Conservation (phyloP, 2,888 invertebrate species). For the Tryphoninae sp. region DNA sequence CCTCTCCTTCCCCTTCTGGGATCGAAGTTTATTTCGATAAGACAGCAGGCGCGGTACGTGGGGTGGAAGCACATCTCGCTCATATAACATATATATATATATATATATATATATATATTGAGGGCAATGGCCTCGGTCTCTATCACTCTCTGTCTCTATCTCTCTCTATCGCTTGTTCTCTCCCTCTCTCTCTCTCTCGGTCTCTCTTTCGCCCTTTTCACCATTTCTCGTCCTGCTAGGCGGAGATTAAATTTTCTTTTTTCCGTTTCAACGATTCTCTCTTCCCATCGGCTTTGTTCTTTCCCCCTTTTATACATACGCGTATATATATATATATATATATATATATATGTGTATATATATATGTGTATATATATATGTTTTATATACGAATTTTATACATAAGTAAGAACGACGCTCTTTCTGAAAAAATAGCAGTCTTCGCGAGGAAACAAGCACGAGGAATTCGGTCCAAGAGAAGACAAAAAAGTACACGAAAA, state of each 20-base stretch:
- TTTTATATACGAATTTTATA: conserved; percentile 41
- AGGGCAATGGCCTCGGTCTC: conserved; percentile 54
- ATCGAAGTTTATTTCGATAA: conserved; percentile 74
- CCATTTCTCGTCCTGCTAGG: conserved; percentile 59
- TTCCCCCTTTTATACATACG: conserved; percentile 20
- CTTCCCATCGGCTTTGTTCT: conserved; percentile 55
- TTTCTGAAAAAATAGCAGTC: conserved; percentile 56
- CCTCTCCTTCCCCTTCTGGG: conserved; percentile 63
- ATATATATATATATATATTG: conserved; percentile 18
- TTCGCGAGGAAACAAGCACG: conserved; percentile 15
- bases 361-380: conserved; percentile 16
- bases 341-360: background rate
- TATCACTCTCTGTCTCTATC: background rate
- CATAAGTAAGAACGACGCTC: conserved; percentile 25
- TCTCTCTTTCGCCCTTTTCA: conserved; percentile 31
- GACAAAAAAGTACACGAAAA: background rate
- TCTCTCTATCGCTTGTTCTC: conserved; percentile 40
- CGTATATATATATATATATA: background rate
- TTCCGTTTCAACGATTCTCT: conserved; percentile 69
- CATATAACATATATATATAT: background rate
- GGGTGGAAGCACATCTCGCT: conserved; percentile 59
- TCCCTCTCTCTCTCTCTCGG: conserved; percentile 22
- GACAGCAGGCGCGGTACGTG: conserved; percentile 59
- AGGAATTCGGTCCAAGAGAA: conserved; percentile 13
- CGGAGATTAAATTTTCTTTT: conserved; percentile 73